Conservation (phyloP, 2,888 invertebrate species). For the Dynastes grantii region DNA sequence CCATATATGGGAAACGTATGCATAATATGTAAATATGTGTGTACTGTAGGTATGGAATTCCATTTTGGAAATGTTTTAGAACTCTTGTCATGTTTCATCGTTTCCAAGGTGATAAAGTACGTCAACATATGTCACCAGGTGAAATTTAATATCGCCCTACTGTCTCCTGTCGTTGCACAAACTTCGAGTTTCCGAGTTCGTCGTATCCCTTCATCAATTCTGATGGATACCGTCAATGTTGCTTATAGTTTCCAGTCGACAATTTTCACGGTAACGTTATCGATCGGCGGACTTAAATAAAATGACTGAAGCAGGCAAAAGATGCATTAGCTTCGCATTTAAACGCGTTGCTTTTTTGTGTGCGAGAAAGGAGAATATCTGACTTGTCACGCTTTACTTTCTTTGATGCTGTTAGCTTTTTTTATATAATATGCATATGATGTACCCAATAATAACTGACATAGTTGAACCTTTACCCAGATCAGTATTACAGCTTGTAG, state of each 20-base stretch:
- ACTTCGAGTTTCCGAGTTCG: slow-evolving; percentile 52
- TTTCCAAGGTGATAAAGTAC: slow-evolving; percentile 68
- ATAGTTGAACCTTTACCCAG: too few species aligned
- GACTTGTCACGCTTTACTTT: slow-evolving; percentile 2
- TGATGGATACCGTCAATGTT: slow-evolving; percentile 52
- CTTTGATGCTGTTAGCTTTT: neutral
- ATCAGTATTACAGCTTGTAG: neutral
- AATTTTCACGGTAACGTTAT: slow-evolving; percentile 47
- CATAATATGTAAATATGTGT: neutral
- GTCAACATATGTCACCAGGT: slow-evolving; percentile 71
- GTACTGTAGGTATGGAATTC: slow-evolving; percentile 40
- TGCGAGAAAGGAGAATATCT: slow-evolving; percentile 14
- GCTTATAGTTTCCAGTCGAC: slow-evolving; percentile 50
- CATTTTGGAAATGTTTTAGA: slow-evolving; percentile 51
- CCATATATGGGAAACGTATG: neutral
- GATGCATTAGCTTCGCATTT: slow-evolving; percentile 41
- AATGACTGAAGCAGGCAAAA: slow-evolving; percentile 40
- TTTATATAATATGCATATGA: neutral
- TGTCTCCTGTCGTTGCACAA: slow-evolving; percentile 57
- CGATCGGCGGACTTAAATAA: slow-evolving; percentile 40
- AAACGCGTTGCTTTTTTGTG: slow-evolving; percentile 9
- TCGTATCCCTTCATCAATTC: slow-evolving; percentile 52
- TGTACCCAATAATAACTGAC: too few species aligned
- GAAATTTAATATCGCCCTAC: slow-evolving; percentile 70
- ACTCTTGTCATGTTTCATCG: slow-evolving; percentile 54